Conservation (phyloP, 2,888 invertebrate species). For the Diplolepis rosae region DNA sequence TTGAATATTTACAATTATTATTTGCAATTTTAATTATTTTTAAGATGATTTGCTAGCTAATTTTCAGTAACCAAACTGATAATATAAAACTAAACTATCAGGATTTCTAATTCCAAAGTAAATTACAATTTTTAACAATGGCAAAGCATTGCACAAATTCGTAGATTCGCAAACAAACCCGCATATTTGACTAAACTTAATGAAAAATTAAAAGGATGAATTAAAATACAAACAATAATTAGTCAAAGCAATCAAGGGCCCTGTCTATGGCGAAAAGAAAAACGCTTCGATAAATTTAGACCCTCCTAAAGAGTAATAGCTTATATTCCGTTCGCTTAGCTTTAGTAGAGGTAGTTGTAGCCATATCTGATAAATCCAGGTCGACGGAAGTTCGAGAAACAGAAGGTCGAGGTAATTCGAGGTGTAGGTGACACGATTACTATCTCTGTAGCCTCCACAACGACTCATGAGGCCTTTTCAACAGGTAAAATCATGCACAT, state of each 20-base stretch:
- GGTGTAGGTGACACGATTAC: conserved; percentile 72
- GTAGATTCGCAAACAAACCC: not conserved
- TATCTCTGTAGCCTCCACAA: conserved; percentile 77
- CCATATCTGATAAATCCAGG: conserved; percentile 68
- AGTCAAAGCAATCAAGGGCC: not conserved
- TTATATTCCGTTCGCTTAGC: conserved; percentile 58
- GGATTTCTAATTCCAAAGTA: not conserved
- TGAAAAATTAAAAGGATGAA: not conserved
- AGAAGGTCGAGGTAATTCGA: conserved; percentile 68
- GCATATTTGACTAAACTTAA: not conserved
- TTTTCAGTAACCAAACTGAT: not conserved
- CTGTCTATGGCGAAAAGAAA: not conserved
- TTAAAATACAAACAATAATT: not conserved
- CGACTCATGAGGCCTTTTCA: conserved; percentile 79
- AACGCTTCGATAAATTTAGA: not conserved
- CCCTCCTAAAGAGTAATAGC: conserved; percentile 32
- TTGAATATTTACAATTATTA: too few species aligned
- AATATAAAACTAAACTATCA: not conserved
- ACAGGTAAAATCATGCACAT: conserved; percentile 75
- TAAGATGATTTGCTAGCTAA: not conserved
- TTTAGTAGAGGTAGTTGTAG: conserved; percentile 54
- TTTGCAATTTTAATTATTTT: too few species aligned
- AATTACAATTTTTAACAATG: not conserved
- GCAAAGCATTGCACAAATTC: not conserved
- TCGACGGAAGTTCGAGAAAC: conserved; percentile 67